Base-by-base conservation (phyloP, 2,113 vertebrate genomes). In the Cranoglanis bouderius region DNA sequence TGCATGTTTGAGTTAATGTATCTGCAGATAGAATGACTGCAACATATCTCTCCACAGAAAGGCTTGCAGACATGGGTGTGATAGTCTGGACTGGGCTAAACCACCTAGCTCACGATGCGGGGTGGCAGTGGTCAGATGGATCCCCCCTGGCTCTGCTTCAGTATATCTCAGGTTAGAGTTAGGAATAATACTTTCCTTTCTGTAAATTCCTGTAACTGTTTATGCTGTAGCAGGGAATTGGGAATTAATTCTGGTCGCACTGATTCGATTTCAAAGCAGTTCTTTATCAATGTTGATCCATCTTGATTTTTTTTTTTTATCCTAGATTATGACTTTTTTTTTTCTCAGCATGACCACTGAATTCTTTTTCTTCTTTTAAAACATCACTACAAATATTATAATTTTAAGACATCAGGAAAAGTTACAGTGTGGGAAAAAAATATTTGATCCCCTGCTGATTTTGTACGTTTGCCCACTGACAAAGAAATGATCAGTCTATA, bases 121-220 rank as follows among this genome's bases (percentile, higher is more conserved):
- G 98, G 32, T 99, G 98, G 98, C 96, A 97, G 93, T 99, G 98
- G 98, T 97, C 98, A 7, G 98, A 99, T 72, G 96, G 96, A 87
- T 94, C 95, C 0, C 96, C 98, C 0, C 92, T 99, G 0, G 90
- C 59, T 10, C 94, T 99, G 90, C 93, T 98, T 78, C 96, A 97
- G 93, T 98, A 97, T 94, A 96, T 91, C 85, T 92, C 96, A 97
- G 96, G 97, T 99, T 88, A 49, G 77, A 61, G 74, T n/a, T n/a
- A n/a, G 38, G 35, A 32, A 65, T 61, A 19, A 3, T n/a, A 49
- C 26, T 88, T 7, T 43, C 63, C n/a, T 51, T 85, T 43, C 49
- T 53, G 16, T 35, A 85, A 26, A 51, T 85, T 59, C 32, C 80
- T 40, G 70, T 74, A 24, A 40, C 19, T 40, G 2, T 40, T 19